Evolutionary conservation across 1,140 invertebrate genomes (phyloP), one percentile per base, ranked within the genome.

Genomic region (Calliphora vicina): DNA sequence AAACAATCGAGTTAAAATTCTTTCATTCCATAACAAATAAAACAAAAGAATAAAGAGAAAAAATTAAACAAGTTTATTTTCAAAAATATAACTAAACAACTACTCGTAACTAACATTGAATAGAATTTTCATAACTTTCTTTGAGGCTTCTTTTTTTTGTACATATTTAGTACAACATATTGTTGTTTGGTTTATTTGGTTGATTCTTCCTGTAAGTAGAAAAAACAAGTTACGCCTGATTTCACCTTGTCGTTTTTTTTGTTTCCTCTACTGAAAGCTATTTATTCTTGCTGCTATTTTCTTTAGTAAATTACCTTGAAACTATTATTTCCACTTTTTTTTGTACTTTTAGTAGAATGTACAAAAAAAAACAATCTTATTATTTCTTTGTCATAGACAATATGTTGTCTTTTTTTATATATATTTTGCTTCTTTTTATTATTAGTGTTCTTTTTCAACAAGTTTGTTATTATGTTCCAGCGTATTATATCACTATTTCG

Each of bases 251-350:
- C 73, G 23, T 25, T 25, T 67, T 10, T 67, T 67, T 67, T 23
- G 15, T 57, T 17, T n/a, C n/a, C 15, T 57, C n/a, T 57, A n/a
- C 15, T 57, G 10, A 2, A 17, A 5, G 50, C 50, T n/a, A 57
- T 57, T n/a, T 57, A 17, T 57, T 57, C 0, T 10, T 57, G 13
- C 17, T 57, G 13, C 50, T 17, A 42, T 78, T 78, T 78, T 43
- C 9, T 76, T 76, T 78, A 43, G 35, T 43, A 76, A 78, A 45
- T 78, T 78, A 43, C 74, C 74, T 78, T 78, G 74, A 25, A 78
- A 29, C 73, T 42, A 76, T 76, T 76, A 45, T 23, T 78, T 67
- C 61, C 61, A 67, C 61, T 23, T 67, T 57, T 57, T 57, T 6
- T 67, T 23, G 61, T 67, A 23, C 6, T 23, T 67, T 57, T 57